These are phyloP conservation scores for Sminthurinus signatus DNA, from an alignment of 1,140 invertebrate species.

Conservation along the genomic window DNA sequence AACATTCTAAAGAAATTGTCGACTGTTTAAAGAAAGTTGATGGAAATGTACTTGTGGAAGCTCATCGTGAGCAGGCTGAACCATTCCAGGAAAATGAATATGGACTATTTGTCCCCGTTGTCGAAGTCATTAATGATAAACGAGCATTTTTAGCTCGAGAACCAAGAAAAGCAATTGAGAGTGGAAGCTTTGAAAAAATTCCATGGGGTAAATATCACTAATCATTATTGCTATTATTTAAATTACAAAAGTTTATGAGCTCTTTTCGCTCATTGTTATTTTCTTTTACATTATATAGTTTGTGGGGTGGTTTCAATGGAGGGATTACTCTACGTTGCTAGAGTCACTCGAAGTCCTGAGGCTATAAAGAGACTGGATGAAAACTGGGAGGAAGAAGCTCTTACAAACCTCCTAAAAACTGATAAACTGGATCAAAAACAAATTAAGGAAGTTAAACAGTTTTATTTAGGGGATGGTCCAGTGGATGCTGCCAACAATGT, in stretches of 20 bases:
- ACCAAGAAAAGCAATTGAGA: slow-evolving; percentile 41
- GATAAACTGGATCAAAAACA: too few species aligned
- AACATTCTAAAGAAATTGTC: slow-evolving; percentile 42
- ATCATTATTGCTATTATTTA: too few species aligned
- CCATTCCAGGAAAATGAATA: slow-evolving; percentile 1
- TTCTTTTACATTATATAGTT: too few species aligned
- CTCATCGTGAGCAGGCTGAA: slow-evolving; percentile 41
- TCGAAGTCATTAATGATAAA: slow-evolving; percentile 30
- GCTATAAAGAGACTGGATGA: slow-evolving; percentile 1
- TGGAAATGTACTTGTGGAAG: slow-evolving; percentile 46
- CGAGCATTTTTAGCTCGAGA: slow-evolving; percentile 47
- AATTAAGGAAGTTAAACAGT: slow-evolving; percentile 19
- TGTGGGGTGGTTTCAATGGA: slow-evolving; percentile 48
- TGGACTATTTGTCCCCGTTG: slow-evolving; percentile 39
- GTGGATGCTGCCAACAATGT: slow-evolving; percentile 1
- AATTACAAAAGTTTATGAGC: too few species aligned
- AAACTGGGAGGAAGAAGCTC: slow-evolving; percentile 19
- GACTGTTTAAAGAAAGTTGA: slow-evolving; percentile 47
- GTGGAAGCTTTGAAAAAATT: slow-evolving; percentile 50
- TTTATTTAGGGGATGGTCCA: slow-evolving; percentile 27
- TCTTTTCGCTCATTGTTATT: too few species aligned
- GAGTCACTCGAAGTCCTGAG: background rate
- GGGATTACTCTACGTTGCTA: slow-evolving; percentile 20
- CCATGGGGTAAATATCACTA: slow-evolving; percentile 56
- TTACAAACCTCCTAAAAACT: too few species aligned